Conservation (phyloP, 2,888 invertebrate species). For the Nemapogon koenigi region DNA sequence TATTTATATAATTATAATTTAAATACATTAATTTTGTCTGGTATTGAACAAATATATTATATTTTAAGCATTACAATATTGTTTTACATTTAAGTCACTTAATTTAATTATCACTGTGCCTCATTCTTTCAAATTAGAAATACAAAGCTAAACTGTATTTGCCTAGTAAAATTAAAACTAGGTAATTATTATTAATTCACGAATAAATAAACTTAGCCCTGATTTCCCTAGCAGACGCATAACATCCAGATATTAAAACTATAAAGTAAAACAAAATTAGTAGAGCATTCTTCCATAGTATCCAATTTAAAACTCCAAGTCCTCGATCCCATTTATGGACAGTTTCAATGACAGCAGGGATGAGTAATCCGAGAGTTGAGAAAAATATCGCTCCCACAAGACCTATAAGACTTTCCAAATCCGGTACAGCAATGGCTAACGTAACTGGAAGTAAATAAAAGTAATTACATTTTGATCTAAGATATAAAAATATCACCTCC, state of each 20-base stretch:
- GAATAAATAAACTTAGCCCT: conserved; percentile 19
- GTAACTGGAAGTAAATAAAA: conserved; percentile 52
- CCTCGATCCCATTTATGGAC: conserved; percentile 72
- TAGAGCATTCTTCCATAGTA: conserved; percentile 69
- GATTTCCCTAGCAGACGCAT: conserved; percentile 32
- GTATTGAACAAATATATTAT: no score
- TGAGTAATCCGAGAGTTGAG: conserved; percentile 75
- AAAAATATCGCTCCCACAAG: conserved; percentile 84
- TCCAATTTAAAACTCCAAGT: conserved; percentile 68
- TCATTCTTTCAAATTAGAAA: no score
- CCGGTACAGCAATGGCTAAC: conserved; percentile 79
- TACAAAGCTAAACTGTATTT: no score
- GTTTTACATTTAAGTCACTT: no score
- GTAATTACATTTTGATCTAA: background rate
- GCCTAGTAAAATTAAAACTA: no score
- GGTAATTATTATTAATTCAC: no score
- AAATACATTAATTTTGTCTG: no score
- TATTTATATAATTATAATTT: no score
- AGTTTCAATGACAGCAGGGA: conserved; percentile 77
- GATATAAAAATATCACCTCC: no score
- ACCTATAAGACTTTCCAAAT: conserved; percentile 85
- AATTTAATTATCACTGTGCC: no score
- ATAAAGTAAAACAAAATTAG: conserved; percentile 35
- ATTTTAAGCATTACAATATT: no score
- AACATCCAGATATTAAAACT: conserved; percentile 41